phyloP scores from a whole-genome alignment of 2,797 vertebrate species.

The Schizothorax lantsangensis region DNA sequence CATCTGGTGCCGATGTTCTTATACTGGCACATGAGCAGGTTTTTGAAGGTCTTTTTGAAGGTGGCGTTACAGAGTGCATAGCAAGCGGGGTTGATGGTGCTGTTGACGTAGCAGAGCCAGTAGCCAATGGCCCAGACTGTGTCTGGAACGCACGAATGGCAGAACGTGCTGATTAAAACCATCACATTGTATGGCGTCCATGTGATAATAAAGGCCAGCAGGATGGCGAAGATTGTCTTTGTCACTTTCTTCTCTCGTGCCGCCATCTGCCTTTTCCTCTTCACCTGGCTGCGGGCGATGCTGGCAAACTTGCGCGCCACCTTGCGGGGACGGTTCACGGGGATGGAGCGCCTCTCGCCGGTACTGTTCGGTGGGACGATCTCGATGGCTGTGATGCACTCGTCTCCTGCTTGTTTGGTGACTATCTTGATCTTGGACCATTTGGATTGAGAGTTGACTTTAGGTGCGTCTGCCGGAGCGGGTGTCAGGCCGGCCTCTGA shows the following conservation, averaged over 20 bases:
- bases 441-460: constrained; percentile 80
- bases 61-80: constrained; percentile 98
- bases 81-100: constrained; percentile 97
- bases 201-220: constrained; percentile 96
- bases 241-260: constrained; percentile 98
- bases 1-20: constrained; percentile 88
- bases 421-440: constrained; percentile 99
- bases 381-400: constrained; percentile 96
- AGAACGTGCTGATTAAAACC: constrained; percentile 98
- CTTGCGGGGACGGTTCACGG: constrained; percentile 85
- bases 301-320: constrained; percentile 97
- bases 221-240: constrained; percentile 97
- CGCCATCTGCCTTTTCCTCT: constrained; percentile 97
- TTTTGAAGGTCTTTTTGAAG: constrained; percentile 99
- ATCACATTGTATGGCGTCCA: constrained; percentile 99
- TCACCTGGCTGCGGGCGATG: constrained; percentile 95
- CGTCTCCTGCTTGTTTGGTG: constrained; percentile 92
- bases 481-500: constrained; percentile 69
- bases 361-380: constrained; percentile 89
- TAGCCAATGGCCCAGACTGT: constrained; percentile 97
- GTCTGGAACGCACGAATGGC: constrained; percentile 92
- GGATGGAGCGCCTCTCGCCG: constrained; percentile 83
- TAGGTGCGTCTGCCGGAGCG: constrained; percentile 48
- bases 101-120: constrained; percentile 99
- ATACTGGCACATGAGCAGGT: constrained; percentile 96